Conservation (phyloP, 2,888 invertebrate species). For the Caenorhabditis sp. region DNA sequence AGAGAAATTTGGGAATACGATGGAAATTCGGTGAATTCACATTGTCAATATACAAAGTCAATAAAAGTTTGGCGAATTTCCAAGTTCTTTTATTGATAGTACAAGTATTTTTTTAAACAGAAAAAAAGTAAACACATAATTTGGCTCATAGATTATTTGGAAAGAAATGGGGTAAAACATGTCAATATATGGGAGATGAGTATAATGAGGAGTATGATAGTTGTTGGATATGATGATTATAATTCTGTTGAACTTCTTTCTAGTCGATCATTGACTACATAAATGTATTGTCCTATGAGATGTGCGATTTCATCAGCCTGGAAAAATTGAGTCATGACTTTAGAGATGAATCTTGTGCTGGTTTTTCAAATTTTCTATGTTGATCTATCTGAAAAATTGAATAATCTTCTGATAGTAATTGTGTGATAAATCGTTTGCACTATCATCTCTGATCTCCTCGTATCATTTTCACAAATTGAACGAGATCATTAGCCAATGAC, state of each 20-base stretch:
- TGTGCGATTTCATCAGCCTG: slow-evolving; percentile 96
- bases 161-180: not conserved
- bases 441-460: too few species aligned
- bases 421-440: not conserved
- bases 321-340: too few species aligned
- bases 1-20: not conserved
- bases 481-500: not conserved
- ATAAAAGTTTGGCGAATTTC: slow-evolving; percentile 1
- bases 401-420: too few species aligned
- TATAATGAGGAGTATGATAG: slow-evolving; percentile 9
- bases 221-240: slow-evolving; percentile 5
- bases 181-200: not conserved
- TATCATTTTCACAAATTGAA: too few species aligned
- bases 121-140: not conserved
- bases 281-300: slow-evolving; percentile 91
- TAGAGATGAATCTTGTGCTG: too few species aligned
- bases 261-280: slow-evolving; percentile 27
- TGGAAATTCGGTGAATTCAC: not conserved
- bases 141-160: not conserved
- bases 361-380: too few species aligned
- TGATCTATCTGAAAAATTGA: too few species aligned
- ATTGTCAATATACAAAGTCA: not conserved
- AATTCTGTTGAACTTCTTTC: slow-evolving; percentile 34
- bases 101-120: not conserved
- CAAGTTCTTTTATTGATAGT: not conserved